These are phyloP conservation scores for Cettia cetti DNA, from an alignment of 2,113 vertebrate genomes.

Conservation along the genomic window DNA sequence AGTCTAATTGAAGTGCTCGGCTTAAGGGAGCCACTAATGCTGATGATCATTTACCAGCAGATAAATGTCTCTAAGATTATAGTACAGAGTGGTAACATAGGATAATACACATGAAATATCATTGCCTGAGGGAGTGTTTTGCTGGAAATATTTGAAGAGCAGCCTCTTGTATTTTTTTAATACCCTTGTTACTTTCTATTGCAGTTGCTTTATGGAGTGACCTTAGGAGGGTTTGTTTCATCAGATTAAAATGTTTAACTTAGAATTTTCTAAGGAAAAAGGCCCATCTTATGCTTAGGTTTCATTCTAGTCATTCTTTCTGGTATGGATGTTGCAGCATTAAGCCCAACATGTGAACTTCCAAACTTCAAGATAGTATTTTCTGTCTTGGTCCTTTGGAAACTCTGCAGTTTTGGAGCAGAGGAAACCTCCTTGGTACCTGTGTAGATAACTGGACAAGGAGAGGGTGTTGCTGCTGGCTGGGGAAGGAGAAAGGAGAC, in stretches of 20 bases:
- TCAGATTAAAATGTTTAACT: not conserved
- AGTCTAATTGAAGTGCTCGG: not conserved
- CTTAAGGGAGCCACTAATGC: not conserved
- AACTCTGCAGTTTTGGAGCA: not conserved
- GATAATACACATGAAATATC: not conserved
- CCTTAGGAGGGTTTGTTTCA: not conserved
- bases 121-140: not conserved
- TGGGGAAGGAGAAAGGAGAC: not conserved
- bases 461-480: not conserved
- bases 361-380: not conserved
- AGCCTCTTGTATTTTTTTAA: not conserved
- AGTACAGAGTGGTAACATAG: not conserved
- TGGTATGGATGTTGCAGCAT: not conserved
- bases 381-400: not conserved
- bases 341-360: not conserved
- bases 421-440: not conserved
- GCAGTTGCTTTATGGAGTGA: not conserved
- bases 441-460: accelerated
- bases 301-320: not conserved
- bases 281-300: not conserved
- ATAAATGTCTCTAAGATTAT: not conserved
- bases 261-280: not conserved
- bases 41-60: not conserved
- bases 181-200: not conserved
- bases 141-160: not conserved